A percentile compares a stretch with the other conserved stretches of the same genome.
Evolutionary conservation across 2,113 vertebrate species (phyloP).

Genomic region (Ardeotis arabs): DNA sequence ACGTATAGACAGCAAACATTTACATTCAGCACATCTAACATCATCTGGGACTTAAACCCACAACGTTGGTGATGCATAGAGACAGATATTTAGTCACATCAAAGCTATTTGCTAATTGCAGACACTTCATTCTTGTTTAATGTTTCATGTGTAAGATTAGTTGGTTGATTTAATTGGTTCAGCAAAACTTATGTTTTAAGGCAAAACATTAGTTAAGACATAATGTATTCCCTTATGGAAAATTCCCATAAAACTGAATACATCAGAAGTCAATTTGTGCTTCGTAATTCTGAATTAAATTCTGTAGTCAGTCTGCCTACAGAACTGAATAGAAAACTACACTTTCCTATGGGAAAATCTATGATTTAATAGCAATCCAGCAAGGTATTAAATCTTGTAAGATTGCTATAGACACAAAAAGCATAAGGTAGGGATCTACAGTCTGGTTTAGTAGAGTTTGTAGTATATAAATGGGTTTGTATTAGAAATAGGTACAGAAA

Average conservation of each 20-base stretch:
- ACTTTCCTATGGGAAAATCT: background rate
- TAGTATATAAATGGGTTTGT: background rate
- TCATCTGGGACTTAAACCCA: constrained; percentile 69
- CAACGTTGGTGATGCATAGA: constrained; percentile 21
- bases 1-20: background rate
- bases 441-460: background rate
- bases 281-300: background rate
- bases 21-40: constrained; percentile 33
- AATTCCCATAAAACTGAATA: background rate
- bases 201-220: constrained; percentile 43
- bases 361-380: background rate
- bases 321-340: background rate
- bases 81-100: constrained; percentile 70
- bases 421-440: background rate
- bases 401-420: background rate
- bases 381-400: background rate
- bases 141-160: constrained; percentile 74
- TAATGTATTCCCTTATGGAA: constrained; percentile 49
- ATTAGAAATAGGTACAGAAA: background rate
- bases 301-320: background rate
- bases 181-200: constrained; percentile 64
- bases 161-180: constrained; percentile 75
- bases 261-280: background rate
- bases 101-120: constrained; percentile 75
- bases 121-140: constrained; percentile 73